Conservation (phyloP, 2,888 invertebrate species). For the Hanleya hanleyi region DNA sequence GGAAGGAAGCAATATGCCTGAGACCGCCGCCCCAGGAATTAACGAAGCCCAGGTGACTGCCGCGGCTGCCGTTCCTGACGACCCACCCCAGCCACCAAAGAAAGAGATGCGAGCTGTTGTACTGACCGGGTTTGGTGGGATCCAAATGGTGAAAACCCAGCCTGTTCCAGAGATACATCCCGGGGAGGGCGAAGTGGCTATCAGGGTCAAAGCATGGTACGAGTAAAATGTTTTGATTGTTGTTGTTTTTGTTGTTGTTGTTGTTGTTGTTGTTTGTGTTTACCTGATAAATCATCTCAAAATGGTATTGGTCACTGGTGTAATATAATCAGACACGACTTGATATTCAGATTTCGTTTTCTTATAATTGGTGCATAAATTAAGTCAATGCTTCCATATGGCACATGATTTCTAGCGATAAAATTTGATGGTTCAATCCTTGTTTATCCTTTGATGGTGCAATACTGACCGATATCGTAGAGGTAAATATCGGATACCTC, state of each 20-base stretch:
- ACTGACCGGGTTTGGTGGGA: slow-evolving; percentile 88
- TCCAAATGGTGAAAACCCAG: slow-evolving; percentile 88
- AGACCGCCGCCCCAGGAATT: slow-evolving; percentile 33
- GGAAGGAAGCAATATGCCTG: slow-evolving; percentile 48
- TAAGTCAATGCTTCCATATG: too few species aligned
- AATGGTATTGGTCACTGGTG: neutral
- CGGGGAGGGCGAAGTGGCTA: slow-evolving; percentile 79
- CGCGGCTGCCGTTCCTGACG: slow-evolving; percentile 21
- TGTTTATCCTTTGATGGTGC: too few species aligned
- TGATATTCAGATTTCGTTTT: neutral
- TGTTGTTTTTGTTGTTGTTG: neutral
- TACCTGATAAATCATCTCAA: neutral
- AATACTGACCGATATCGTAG: too few species aligned
- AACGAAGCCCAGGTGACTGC: slow-evolving; percentile 26
- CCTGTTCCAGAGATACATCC: slow-evolving; percentile 84
- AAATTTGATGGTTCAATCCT: too few species aligned
- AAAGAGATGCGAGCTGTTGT: slow-evolving; percentile 91
- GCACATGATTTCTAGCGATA: too few species aligned
- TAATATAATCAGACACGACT: neutral
- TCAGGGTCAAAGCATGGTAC: slow-evolving; percentile 90
- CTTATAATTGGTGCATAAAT: too few species aligned
- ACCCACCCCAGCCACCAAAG: slow-evolving; percentile 57
- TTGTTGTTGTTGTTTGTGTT: neutral
- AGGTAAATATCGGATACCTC: too few species aligned
- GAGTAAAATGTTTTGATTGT: slow-evolving; percentile 60